A percentile compares a stretch with the other conserved stretches of the same genome.
phyloP scores from a whole-genome alignment of 2,888 invertebrate species.

The Acronicta psi region DNA sequence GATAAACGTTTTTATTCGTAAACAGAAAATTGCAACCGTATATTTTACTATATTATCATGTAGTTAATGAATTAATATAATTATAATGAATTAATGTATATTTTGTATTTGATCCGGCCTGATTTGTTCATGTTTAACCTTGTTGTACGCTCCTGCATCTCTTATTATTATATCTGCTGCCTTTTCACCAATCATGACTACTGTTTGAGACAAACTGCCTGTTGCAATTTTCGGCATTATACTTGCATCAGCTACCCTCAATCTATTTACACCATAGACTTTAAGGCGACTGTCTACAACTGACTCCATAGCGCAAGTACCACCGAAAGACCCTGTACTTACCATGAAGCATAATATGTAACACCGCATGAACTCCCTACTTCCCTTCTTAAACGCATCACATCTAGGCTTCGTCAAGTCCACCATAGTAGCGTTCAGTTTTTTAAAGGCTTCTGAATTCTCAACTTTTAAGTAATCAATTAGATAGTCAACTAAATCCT shows the following conservation, averaged over 20 bases:
- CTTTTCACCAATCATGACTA: slow-evolving; percentile 39
- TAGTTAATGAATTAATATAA: not conserved
- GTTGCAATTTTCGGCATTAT: slow-evolving; percentile 76
- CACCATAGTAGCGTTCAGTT: slow-evolving; percentile 53
- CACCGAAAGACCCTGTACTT: slow-evolving; percentile 91
- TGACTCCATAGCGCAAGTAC: slow-evolving; percentile 93
- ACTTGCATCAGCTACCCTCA: slow-evolving; percentile 66
- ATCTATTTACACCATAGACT: slow-evolving; percentile 52
- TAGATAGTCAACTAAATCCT: slow-evolving; percentile 56
- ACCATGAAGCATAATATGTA: slow-evolving; percentile 75
- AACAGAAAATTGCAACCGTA: no score
- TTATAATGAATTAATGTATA: no score
- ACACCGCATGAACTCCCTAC: slow-evolving; percentile 59
- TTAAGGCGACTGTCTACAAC: slow-evolving; percentile 90
- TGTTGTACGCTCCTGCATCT: slow-evolving; percentile 35
- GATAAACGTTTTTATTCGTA: no score
- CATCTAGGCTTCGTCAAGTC: slow-evolving; percentile 44
- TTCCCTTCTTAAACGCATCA: slow-evolving; percentile 27
- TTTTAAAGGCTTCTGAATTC: slow-evolving; percentile 61
- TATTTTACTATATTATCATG: no score
- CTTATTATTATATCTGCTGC: slow-evolving; percentile 40
- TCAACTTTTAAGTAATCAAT: slow-evolving; percentile 59
- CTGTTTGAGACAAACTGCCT: slow-evolving; percentile 1
- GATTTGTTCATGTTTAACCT: slow-evolving; percentile 32
- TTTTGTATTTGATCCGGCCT: slow-evolving; percentile 31